These are phyloP conservation scores for Platyrinchus mystaceus DNA, from an alignment of 2,797 vertebrate species.

Conservation along the genomic window DNA sequence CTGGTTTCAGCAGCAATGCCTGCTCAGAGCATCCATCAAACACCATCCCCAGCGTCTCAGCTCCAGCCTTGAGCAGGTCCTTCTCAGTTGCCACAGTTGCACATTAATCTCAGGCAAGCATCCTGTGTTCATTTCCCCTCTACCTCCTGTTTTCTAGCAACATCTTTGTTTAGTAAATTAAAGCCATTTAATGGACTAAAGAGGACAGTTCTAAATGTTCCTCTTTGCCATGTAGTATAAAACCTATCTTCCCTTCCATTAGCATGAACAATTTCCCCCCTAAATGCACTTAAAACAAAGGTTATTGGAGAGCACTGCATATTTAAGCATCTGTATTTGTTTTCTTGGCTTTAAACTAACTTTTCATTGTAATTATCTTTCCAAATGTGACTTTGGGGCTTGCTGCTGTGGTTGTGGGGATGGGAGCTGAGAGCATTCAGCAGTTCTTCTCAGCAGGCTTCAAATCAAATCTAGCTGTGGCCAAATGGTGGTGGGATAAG, in stretches of 20 bases:
- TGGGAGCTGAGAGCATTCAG: not conserved
- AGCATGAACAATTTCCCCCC: slow-evolving; percentile 62
- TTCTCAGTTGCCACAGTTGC: not conserved
- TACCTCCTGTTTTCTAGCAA: slow-evolving; percentile 54
- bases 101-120: slow-evolving; percentile 32
- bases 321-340: slow-evolving; percentile 64
- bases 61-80: not conserved
- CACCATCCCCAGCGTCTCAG: not conserved
- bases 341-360: slow-evolving; percentile 58
- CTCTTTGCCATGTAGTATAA: slow-evolving; percentile 57
- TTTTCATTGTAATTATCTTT: slow-evolving; percentile 48
- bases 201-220: slow-evolving; percentile 61
- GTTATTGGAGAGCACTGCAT: slow-evolving; percentile 63
- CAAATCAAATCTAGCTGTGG: not conserved
- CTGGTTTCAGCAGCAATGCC: not conserved
- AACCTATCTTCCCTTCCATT: slow-evolving; percentile 69
- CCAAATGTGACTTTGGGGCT: slow-evolving; percentile 33
- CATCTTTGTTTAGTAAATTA: slow-evolving; percentile 65
- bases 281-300: slow-evolving; percentile 71
- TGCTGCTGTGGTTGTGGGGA: slow-evolving; percentile 16
- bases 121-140: slow-evolving; percentile 55
- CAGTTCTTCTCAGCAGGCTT: slow-evolving; percentile 16
- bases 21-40: not conserved
- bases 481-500: not conserved
- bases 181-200: slow-evolving; percentile 63